Percentiles rank a stretch among this genome's conserved stretches.
phyloP scores from a whole-genome alignment of 1,140 invertebrate species.

The Brachionus rubens region DNA sequence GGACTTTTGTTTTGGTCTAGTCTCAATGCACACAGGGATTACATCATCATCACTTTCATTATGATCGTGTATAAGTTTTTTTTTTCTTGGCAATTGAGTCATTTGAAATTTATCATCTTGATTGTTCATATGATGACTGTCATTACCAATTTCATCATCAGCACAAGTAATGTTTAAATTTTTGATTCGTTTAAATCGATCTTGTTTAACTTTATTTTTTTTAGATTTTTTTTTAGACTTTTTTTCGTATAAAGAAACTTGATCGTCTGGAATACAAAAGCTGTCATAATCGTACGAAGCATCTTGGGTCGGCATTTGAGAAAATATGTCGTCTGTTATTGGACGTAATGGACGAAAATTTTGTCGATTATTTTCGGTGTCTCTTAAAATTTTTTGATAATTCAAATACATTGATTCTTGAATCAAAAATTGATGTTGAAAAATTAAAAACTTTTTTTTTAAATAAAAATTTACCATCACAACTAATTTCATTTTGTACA shows the following conservation, averaged over 20 bases:
- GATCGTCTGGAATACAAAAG: conserved; percentile 40
- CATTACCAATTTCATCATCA: background rate
- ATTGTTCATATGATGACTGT: background rate
- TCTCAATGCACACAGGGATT: background rate
- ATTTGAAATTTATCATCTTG: background rate
- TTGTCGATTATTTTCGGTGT: background rate
- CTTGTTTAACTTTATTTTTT: background rate
- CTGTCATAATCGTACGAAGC: conserved; percentile 20
- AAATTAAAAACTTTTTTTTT: background rate
- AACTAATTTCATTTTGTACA: background rate
- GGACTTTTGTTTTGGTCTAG: background rate
- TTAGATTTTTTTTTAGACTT: conserved; percentile 24
- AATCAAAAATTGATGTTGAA: background rate
- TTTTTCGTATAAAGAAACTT: conserved; percentile 2
- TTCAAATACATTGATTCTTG: conserved; percentile 8
- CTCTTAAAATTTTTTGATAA: conserved; percentile 2
- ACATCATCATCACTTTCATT: background rate
- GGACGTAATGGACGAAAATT: background rate
- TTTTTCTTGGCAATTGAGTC: conserved; percentile 30
- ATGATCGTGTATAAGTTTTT: background rate
- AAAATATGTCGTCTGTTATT: conserved; percentile 41
- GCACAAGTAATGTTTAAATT: conserved; percentile 14
- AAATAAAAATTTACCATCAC: conserved; percentile 10
- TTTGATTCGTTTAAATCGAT: conserved; percentile 28
- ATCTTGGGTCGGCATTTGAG: conserved; percentile 30